Evolutionary conservation across 2,113 vertebrate species (phyloP).

Genomic region (Hippocampus barbouri): DNA sequence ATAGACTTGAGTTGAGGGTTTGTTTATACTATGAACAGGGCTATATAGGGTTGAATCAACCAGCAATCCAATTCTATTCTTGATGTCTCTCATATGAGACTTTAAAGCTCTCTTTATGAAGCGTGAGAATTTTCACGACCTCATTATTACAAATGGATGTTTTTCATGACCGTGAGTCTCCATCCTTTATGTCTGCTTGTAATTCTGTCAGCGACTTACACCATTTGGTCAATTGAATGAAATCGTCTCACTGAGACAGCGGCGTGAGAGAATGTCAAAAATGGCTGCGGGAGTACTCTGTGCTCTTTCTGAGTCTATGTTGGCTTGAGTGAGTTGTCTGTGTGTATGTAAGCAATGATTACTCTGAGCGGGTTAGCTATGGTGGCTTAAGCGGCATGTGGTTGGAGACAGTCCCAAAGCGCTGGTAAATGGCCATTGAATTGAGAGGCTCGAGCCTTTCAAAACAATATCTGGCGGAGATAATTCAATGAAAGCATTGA

Average conservation of each 20-base stretch:
- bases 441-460: conserved; percentile 22
- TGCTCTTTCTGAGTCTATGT: not conserved
- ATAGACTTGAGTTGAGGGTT: too few species aligned
- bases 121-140: not conserved
- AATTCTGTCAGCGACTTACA: conserved; percentile 10
- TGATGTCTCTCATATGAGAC: not conserved
- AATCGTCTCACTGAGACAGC: conserved; percentile 4
- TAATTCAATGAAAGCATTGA: conserved; percentile 31
- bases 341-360: conserved; percentile 32
- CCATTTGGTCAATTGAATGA: conserved; percentile 10
- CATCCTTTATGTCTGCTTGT: not conserved
- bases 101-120: not conserved
- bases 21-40: too few species aligned
- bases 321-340: conserved; percentile 11
- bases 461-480: conserved; percentile 11
- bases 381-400: conserved; percentile 62
- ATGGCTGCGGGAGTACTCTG: conserved; percentile 2
- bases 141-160: not conserved
- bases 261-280: conserved; percentile 1
- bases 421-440: conserved; percentile 44
- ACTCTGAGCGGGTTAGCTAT: conserved; percentile 54
- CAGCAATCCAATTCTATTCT: not conserved
- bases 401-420: conserved; percentile 47
- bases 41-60: not conserved
- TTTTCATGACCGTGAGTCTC: not conserved